Evolutionary conservation across 2,797 vertebrate species (phyloP).

Genomic region (Tapera naevia): DNA sequence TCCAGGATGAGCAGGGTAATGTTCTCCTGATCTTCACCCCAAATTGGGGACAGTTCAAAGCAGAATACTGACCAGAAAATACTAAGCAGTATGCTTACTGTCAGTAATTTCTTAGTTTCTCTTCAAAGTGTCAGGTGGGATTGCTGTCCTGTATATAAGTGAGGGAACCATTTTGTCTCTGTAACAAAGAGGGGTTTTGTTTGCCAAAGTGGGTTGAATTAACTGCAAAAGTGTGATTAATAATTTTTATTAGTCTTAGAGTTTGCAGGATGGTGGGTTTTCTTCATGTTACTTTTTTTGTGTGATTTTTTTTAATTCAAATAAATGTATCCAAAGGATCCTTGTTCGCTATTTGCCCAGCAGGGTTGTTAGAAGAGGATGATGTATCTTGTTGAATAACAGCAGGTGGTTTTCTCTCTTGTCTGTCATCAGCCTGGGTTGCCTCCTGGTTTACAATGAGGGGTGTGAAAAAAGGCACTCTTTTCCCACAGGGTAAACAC

Average conservation of each 20-base stretch:
- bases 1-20: neutral
- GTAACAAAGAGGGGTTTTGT: neutral
- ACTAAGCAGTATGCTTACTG: neutral
- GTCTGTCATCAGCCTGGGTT: neutral
- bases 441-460: neutral
- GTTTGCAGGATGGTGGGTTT: neutral
- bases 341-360: neutral
- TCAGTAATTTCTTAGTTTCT: neutral
- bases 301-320: neutral
- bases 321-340: neutral
- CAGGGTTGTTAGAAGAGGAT: neutral
- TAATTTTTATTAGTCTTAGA: neutral
- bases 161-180: neutral
- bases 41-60: neutral
- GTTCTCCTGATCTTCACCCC: neutral
- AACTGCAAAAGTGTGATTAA: neutral
- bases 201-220: neutral
- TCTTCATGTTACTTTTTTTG: neutral
- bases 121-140: neutral
- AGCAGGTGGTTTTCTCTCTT: slow-evolving; percentile 9
- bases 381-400: neutral
- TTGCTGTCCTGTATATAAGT: neutral
- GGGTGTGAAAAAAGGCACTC: slow-evolving; percentile 26
- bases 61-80: neutral
- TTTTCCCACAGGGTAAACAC: neutral